phyloP scores from a whole-genome alignment of 2,113 vertebrate genomes.

The Microtus pennsylvanicus region DNA sequence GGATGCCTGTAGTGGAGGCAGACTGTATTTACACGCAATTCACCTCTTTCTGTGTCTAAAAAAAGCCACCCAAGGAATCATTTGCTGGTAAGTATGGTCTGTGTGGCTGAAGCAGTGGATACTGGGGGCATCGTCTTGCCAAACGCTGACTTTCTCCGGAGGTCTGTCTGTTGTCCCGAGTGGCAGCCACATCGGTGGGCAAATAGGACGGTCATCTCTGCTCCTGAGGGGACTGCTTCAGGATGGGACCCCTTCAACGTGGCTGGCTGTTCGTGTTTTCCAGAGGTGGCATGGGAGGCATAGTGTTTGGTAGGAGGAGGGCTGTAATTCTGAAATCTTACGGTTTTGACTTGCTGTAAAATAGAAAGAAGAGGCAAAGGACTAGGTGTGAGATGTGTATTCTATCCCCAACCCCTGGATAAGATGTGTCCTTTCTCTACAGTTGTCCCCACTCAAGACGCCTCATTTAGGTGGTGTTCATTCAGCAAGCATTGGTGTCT shows the following conservation, averaged over 20 bases:
- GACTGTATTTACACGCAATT: slow-evolving; percentile 68
- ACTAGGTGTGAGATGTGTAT: neutral
- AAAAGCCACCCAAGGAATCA: slow-evolving; percentile 87
- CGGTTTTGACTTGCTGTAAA: slow-evolving; percentile 94
- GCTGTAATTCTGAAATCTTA: slow-evolving; percentile 93
- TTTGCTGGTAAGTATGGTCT: slow-evolving; percentile 84
- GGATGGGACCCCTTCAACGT: slow-evolving; percentile 72
- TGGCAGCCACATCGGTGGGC: slow-evolving; percentile 87
- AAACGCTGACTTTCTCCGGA: slow-evolving; percentile 86
- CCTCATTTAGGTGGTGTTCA: neutral
- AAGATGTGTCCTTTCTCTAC: neutral
- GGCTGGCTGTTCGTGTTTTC: slow-evolving; percentile 75
- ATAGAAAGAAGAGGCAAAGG: slow-evolving; percentile 61
- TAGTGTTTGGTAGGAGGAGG: slow-evolving; percentile 87
- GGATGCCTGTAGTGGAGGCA: slow-evolving; percentile 62
- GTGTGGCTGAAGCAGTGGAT: slow-evolving; percentile 71
- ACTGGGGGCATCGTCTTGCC: slow-evolving; percentile 85
- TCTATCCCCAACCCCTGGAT: neutral
- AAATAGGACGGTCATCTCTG: slow-evolving; percentile 87
- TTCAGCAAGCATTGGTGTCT: neutral
- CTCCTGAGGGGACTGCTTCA: slow-evolving; percentile 85
- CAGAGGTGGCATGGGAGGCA: slow-evolving; percentile 85
- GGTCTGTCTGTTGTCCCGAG: slow-evolving; percentile 89
- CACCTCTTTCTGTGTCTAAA: slow-evolving; percentile 84
- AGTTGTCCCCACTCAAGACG: neutral